Conservation (phyloP, 2,113 vertebrate species). For the Hemibagrus wyckioides region DNA sequence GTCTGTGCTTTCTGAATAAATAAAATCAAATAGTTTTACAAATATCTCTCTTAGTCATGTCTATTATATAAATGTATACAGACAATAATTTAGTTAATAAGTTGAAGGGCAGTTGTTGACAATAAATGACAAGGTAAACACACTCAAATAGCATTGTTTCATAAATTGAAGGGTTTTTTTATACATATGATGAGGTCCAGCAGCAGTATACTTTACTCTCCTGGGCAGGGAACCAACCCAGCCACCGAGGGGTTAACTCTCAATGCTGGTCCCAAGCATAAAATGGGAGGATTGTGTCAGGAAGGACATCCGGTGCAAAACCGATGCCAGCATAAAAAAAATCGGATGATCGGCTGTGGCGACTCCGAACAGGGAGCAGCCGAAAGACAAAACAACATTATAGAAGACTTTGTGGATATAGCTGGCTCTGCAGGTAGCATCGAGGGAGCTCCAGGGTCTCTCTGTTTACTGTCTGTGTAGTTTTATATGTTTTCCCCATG, state of each 20-base stretch:
- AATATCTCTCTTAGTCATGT: neutral
- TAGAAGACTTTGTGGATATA: neutral
- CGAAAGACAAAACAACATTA: neutral
- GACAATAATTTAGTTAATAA: neutral
- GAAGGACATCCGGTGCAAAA: no score
- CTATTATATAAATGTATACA: neutral
- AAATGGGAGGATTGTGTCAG: neutral
- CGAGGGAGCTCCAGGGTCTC: neutral
- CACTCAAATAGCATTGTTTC: neutral
- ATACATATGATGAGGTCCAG: no score
- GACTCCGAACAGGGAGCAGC: no score
- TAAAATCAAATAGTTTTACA: neutral
- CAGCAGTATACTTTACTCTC: no score
- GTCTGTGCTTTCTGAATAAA: neutral
- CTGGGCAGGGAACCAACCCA: no score
- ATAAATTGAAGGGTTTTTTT: neutral
- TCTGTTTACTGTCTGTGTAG: neutral
- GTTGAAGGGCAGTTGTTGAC: no score
- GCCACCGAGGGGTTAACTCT: no score
- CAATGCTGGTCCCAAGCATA: no score
- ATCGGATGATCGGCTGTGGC: no score
- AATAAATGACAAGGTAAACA: no score
- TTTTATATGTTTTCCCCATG: neutral
- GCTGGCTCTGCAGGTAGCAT: neutral
- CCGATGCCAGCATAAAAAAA: no score